A percentile compares a stretch with the other conserved stretches of the same genome.
Evolutionary conservation across 2,797 vertebrate genomes (phyloP).

Genomic region (Bothrops alternatus): DNA sequence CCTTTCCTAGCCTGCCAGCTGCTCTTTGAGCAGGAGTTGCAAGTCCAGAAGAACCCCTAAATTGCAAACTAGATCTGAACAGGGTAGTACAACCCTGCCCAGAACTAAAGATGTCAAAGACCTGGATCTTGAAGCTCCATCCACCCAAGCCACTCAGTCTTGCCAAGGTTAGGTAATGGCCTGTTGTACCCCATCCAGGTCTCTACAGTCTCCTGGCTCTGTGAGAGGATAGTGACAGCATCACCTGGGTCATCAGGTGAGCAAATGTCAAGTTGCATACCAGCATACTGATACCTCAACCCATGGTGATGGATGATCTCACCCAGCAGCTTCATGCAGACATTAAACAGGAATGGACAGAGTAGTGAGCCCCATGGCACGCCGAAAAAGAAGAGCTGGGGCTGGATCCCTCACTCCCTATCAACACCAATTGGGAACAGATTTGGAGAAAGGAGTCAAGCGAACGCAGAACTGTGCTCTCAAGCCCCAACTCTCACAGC

Average conservation of each 20-base stretch:
- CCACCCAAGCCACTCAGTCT: neutral
- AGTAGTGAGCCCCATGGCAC: neutral
- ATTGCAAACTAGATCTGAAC: neutral
- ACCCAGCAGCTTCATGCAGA: neutral
- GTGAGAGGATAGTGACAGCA: neutral
- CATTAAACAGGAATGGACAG: neutral
- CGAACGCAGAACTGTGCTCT: neutral
- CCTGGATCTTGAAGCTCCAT: neutral
- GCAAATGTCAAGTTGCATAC: neutral
- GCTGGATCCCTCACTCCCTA: neutral
- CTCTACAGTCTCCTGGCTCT: neutral
- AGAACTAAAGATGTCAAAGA: neutral
- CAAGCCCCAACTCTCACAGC: neutral
- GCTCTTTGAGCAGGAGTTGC: neutral
- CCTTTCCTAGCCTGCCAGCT: neutral
- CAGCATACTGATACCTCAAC: neutral
- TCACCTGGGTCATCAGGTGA: neutral
- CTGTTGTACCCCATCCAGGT: neutral
- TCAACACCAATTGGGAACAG: neutral
- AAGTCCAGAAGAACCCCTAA: neutral
- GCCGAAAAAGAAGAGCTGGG: neutral
- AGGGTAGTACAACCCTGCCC: neutral
- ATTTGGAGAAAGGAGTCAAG: neutral
- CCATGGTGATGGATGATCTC: neutral
- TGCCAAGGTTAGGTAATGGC: neutral